Evolutionary conservation across 2,113 vertebrate genomes (phyloP).

Genomic region (Pterocles gutturalis): DNA sequence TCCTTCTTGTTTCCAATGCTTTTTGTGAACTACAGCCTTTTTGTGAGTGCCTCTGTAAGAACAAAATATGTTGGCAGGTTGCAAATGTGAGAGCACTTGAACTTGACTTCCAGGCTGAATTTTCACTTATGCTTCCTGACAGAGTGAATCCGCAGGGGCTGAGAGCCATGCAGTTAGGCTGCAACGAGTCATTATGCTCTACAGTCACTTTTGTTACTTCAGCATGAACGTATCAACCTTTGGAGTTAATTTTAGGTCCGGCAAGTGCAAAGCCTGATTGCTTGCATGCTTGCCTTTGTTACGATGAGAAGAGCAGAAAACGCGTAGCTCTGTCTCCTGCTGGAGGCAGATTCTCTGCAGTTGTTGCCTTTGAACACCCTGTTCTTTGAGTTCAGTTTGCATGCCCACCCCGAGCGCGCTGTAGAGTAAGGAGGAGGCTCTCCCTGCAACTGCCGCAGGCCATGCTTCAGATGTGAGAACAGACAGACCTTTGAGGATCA

Average conservation of each 20-base stretch:
- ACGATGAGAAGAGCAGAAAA: neutral
- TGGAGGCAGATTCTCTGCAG: neutral
- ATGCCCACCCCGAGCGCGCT: neutral
- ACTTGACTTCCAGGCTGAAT: constrained; percentile 5
- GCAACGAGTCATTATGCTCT: neutral
- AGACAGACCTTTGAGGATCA: neutral
- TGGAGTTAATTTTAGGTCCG: neutral
- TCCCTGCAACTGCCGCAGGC: neutral
- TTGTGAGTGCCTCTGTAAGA: neutral
- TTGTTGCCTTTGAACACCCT: neutral
- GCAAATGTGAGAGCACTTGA: neutral
- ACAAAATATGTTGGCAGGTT: constrained; percentile 9
- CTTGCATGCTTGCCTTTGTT: neutral
- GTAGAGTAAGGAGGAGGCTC: neutral
- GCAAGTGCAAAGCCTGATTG: neutral
- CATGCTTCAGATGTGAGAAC: neutral
- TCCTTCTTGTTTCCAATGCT: neutral
- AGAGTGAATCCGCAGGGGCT: neutral
- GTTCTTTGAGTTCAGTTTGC: neutral
- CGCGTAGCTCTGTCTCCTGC: neutral
- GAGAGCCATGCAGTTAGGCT: neutral
- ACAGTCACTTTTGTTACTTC: neutral
- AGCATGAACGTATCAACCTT: neutral
- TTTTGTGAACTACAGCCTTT: neutral
- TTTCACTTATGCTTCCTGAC: neutral